These are phyloP conservation scores for Avahi laniger DNA, from an alignment of 2,797 vertebrate genomes.

Conservation along the genomic window DNA sequence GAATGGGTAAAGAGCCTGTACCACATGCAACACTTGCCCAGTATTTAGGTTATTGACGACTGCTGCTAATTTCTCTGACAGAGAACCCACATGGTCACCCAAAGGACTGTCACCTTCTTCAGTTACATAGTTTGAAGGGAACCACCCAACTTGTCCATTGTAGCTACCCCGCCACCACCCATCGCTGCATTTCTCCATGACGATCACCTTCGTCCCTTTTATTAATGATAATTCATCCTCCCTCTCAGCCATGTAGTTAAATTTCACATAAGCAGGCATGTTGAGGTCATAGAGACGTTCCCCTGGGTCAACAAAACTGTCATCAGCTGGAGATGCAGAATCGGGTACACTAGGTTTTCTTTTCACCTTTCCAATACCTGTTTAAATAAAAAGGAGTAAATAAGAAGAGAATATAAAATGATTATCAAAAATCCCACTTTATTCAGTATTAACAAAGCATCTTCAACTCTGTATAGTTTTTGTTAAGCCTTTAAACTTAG, in stretches of 20 bases:
- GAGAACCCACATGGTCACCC: slow-evolving; percentile 88
- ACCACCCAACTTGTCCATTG: slow-evolving; percentile 92
- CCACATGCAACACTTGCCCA: slow-evolving; percentile 90
- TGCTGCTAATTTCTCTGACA: slow-evolving; percentile 91
- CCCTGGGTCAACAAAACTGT: slow-evolving; percentile 88
- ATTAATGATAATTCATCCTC: slow-evolving; percentile 94
- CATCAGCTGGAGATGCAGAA: slow-evolving; percentile 90
- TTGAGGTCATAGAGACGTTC: slow-evolving; percentile 94
- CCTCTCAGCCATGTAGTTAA: slow-evolving; percentile 92
- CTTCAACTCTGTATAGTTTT: neutral
- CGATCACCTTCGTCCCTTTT: slow-evolving; percentile 93
- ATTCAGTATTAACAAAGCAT: neutral
- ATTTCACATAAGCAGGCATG: slow-evolving; percentile 93
- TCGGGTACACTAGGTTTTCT: slow-evolving; percentile 91
- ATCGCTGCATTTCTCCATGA: slow-evolving; percentile 96
- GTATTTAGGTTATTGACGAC: slow-evolving; percentile 90
- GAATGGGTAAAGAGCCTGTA: slow-evolving; percentile 95
- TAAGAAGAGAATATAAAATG: slow-evolving; percentile 22
- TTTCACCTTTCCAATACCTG: slow-evolving; percentile 94
- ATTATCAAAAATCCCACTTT: neutral
- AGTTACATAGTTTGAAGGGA: slow-evolving; percentile 95
- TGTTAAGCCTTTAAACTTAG: slow-evolving; percentile 2
- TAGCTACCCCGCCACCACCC: slow-evolving; percentile 96
- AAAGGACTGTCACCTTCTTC: slow-evolving; percentile 91
- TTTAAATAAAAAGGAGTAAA: slow-evolving; percentile 52